Evolutionary conservation across 2,888 invertebrate genomes (phyloP), one percentile per base, ranked within the genome.

Genomic region (Cryptocheilus praepositus): DNA sequence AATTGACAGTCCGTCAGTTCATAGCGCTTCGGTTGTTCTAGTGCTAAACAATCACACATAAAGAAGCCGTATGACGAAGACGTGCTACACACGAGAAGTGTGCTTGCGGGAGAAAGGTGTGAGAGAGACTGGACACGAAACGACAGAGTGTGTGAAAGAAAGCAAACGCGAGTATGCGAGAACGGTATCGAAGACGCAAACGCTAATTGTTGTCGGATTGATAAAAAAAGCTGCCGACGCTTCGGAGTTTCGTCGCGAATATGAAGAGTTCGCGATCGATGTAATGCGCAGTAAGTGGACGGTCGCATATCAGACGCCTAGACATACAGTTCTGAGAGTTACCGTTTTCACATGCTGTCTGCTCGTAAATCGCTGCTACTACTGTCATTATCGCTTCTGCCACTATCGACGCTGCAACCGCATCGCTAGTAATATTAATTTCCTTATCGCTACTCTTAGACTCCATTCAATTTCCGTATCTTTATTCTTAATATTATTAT

Each of bases 161-260:
- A 58, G 18, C 52, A 36, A 58, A 55, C 60, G 65, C 43, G 57
- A 53, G 46, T 46, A 46, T 28, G 59, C 4, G 59, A 49, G 53
- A 61, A 46, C 54, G 61, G 46, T n/a, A 53, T 25, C 21, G 11
- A 36, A 36, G 36, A 11, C 36, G 36, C 11, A 60, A 36, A n/a
- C 16, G 51, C 51, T 46, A 5, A 21, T 36, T 36, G 36, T 36
- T 36, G 11, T 11, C 36, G 11, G 36, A 36, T 36, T 36, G 36
- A 8, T 36, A 36, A 36, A 36, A 36, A 36, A 36, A n/a, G n/a
- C n/a, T n/a, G n/a, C n/a, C n/a, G n/a, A n/a, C n/a, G n/a, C n/a
- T n/a, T n/a, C n/a, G n/a, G n/a, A n/a, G n/a, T n/a, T 11, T 36
- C 36, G 36, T 36, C 36, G 13, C 13, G n/a, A n/a, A n/a, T n/a